These are phyloP conservation scores for Thelaira solivaga DNA, from an alignment of 2,888 invertebrate species.

Conservation along the genomic window DNA sequence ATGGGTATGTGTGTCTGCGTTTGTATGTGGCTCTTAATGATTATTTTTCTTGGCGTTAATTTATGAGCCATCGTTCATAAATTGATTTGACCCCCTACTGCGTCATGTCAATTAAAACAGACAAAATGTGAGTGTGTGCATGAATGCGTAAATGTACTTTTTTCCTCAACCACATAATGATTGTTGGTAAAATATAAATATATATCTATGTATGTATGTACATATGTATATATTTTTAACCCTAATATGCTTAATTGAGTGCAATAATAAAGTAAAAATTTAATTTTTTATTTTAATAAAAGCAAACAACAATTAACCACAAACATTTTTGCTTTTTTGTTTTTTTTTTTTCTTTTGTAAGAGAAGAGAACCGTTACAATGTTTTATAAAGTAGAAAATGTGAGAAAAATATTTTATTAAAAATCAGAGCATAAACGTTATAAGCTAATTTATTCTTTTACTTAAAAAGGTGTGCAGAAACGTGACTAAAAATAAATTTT, in stretches of 20 bases:
- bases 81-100: conserved; percentile 62
- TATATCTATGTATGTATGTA: background rate
- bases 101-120: conserved; percentile 39
- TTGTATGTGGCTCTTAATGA: background rate
- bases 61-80: conserved; percentile 43
- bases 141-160: conserved; percentile 12
- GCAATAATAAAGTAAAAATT: conserved; percentile 1
- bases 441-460: too few relatives aligned
- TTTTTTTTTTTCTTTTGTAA: too few relatives aligned
- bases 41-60: conserved; percentile 23
- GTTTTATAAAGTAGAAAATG: too few relatives aligned
- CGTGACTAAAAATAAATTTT: too few relatives aligned
- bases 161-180: conserved; percentile 6
- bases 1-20: conserved; percentile 3
- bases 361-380: too few relatives aligned
- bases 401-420: too few relatives aligned
- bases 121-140: conserved; percentile 4
- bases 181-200: conserved; percentile 27
- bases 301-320: too few relatives aligned
- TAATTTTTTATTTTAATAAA: background rate
- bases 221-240: too few relatives aligned
- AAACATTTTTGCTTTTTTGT: too few relatives aligned
- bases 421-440: too few relatives aligned
- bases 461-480: too few relatives aligned
- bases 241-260: conserved; percentile 28